A percentile compares a stretch with the other conserved stretches of the same genome.
Conservation (phyloP, 2,113 vertebrate genomes). For the Nanorana parkeri region DNA sequence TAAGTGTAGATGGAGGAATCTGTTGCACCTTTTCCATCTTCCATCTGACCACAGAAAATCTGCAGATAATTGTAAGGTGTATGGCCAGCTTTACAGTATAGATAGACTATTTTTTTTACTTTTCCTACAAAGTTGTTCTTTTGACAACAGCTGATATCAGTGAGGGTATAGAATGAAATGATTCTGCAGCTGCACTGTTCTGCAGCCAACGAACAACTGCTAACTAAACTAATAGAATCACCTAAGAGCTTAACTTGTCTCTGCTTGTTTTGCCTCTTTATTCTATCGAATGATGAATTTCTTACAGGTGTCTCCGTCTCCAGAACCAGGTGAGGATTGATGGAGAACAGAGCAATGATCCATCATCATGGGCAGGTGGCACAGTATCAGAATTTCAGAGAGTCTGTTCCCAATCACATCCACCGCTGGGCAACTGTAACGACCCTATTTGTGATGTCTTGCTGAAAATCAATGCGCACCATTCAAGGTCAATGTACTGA, state of each 20-base stretch:
- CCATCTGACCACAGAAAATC: too few relatives aligned
- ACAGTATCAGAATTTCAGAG: slow-evolving; percentile 93
- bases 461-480: slow-evolving; percentile 95
- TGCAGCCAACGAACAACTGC: slow-evolving; percentile 21
- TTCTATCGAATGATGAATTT: slow-evolving; percentile 87
- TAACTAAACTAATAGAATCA: slow-evolving; percentile 58
- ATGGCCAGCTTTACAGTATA: too few relatives aligned
- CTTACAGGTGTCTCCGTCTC: slow-evolving; percentile 85
- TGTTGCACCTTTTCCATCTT: too few relatives aligned
- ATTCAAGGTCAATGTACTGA: slow-evolving; percentile 99
- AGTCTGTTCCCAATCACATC: slow-evolving; percentile 92
- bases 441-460: slow-evolving; percentile 87
- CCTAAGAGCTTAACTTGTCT: slow-evolving; percentile 69
- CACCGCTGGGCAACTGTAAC: slow-evolving; percentile 87
- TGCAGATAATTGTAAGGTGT: too few relatives aligned
- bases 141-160: background rate
- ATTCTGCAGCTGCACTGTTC: slow-evolving; percentile 11
- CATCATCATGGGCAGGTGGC: slow-evolving; percentile 92
- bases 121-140: background rate
- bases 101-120: too few relatives aligned
- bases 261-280: slow-evolving; percentile 64
- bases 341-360: slow-evolving; percentile 84
- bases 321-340: slow-evolving; percentile 84
- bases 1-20: too few relatives aligned
- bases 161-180: background rate